Conservation (phyloP, 1,140 invertebrate genomes). For the Pteromalus puparum region DNA sequence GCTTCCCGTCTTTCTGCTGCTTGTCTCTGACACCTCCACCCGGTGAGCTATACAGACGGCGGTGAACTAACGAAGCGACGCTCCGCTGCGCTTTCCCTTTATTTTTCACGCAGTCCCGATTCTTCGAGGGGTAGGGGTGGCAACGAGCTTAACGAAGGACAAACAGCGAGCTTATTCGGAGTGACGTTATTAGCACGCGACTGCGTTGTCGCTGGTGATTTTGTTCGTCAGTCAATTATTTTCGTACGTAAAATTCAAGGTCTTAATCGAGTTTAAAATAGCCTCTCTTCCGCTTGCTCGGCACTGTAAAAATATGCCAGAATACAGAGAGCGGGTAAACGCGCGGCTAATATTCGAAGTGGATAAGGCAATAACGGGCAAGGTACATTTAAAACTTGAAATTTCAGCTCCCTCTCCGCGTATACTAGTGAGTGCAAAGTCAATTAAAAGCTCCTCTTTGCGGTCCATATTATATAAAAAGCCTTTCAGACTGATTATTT, state of each 20-base stretch:
- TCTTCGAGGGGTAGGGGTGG: neutral
- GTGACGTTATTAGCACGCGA: neutral
- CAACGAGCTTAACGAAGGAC: slow-evolving; percentile 37
- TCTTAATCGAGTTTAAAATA: too few species aligned
- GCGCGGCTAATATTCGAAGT: too few species aligned
- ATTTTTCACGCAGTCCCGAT: neutral
- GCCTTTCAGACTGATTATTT: slow-evolving; percentile 18
- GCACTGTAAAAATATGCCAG: too few species aligned
- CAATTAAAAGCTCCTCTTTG: neutral
- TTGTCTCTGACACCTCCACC: neutral
- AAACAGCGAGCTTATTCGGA: slow-evolving; percentile 17
- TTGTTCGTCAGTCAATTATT: neutral
- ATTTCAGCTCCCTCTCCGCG: neutral
- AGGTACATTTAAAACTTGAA: neutral
- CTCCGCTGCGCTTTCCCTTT: neutral
- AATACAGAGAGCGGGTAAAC: too few species aligned
- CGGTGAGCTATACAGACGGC: neutral
- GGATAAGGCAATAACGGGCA: too few species aligned
- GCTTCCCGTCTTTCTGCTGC: too few species aligned
- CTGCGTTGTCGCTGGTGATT: neutral
- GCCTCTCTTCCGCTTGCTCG: too few species aligned
- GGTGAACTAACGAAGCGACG: slow-evolving; percentile 24
- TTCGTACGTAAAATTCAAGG: too few species aligned
- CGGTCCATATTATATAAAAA: neutral
- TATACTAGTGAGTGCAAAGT: neutral